Base-by-base conservation (phyloP, 2,888 invertebrate genomes). In the Elegia similella region DNA sequence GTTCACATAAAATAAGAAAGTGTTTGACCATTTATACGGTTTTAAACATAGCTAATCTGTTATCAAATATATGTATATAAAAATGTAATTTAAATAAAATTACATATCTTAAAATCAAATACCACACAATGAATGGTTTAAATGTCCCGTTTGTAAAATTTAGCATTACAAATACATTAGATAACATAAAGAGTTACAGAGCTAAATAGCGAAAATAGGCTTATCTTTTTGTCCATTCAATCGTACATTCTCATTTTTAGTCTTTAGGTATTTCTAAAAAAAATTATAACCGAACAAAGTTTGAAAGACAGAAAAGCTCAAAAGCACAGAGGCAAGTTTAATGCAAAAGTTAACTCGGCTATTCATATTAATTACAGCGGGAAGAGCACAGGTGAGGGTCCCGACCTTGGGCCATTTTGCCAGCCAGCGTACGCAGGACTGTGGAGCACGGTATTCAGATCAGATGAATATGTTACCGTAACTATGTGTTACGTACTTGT, bases 311-410 rank as follows among this genome's bases (percentile, higher is more conserved):
- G 29, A 29, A 23, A n/a, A 12, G 17, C 42, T 23, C 13, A 52
- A 8, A n/a, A 42, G 15, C 7, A 43, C 15, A 13, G n/a, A 12
- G 12, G 17, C 12, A 42, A 53, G 42, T 53, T 43, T 43, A 53
- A 53, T 53, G 53, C 29, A 30, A 53, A 53, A 53, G 53, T 53
- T 53, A 15, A 43, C 43, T 53, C 42, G 29, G 30, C 30, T 42
- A 43, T 53, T 43, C 50, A 50, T 50, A 50, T 50, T 50, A 50
- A 50, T 50, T 34, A 29, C 53, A 8, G n/a, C 23, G 8, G 15
- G 30, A 23, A 42, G 52, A 43, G 29, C 42, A 54, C 23, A 42
- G 29, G 53, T 43, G 30, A 54, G 42, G 53, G 53, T 32, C 53
- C 12, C 53, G 43, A 43, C 53, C 53, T 54, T 54, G 53, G 8